A percentile compares a stretch with the other conserved stretches of the same genome.
phyloP scores from a whole-genome alignment of 2,797 vertebrate genomes.

The Clamator glandarius region DNA sequence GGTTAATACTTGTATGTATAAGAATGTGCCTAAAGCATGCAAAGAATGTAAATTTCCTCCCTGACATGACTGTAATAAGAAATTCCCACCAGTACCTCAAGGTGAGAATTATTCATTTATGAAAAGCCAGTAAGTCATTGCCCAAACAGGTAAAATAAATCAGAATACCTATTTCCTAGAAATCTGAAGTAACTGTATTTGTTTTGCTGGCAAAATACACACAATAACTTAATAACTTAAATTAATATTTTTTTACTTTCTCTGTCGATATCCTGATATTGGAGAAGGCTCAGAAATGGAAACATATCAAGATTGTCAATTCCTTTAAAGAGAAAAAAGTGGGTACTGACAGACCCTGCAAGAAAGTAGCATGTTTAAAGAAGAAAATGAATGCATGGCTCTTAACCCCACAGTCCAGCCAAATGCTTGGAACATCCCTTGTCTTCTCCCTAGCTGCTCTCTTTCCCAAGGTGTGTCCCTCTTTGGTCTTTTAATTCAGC shows the following conservation, averaged over 20 bases:
- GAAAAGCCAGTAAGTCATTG: not conserved
- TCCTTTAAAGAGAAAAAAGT: not conserved
- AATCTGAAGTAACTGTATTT: not conserved
- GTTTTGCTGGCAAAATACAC: constrained; percentile 20
- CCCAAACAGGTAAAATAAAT: constrained; percentile 19
- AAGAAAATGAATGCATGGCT: not conserved
- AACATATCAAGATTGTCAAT: not conserved
- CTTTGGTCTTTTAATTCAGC: not conserved
- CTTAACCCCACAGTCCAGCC: rapidly evolving
- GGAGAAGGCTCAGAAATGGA: not conserved
- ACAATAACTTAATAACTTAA: constrained; percentile 11
- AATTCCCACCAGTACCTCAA: not conserved
- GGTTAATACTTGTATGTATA: not conserved
- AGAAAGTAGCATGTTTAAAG: not conserved
- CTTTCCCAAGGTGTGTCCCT: not conserved
- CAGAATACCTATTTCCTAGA: constrained; percentile 31
- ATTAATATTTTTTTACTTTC: not conserved
- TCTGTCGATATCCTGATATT: not conserved
- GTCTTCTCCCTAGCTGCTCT: not conserved
- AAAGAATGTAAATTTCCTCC: not conserved
- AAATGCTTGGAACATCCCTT: not conserved
- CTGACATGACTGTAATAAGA: not conserved
- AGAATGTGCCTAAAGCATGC: not conserved
- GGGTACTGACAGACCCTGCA: not conserved
- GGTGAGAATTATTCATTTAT: not conserved